A percentile compares a stretch with the other conserved stretches of the same genome.
Evolutionary conservation across 2,888 invertebrate species (phyloP).

Genomic region (Torymus aiolomorphi): DNA sequence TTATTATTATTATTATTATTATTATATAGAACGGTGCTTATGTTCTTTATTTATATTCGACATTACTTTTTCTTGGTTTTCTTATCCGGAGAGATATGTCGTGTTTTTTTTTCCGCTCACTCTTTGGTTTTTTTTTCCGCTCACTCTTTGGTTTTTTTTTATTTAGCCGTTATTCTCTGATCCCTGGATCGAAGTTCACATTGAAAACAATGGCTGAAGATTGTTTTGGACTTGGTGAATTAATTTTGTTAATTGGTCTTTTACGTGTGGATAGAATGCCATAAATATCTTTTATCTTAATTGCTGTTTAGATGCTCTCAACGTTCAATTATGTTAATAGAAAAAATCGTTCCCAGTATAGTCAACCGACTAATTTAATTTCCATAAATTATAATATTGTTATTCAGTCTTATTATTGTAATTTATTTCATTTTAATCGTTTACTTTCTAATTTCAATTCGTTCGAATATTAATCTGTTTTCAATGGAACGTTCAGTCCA

Average conservation of each 20-base stretch:
- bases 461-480: conserved; percentile 7
- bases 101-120: conserved; percentile 29
- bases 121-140: conserved; percentile 22
- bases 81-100: conserved; percentile 22
- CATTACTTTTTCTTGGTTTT: conserved; percentile 10
- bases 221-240: not conserved
- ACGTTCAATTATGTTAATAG: too few relatives aligned
- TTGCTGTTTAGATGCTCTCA: too few relatives aligned
- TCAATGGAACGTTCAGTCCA: conserved; percentile 33
- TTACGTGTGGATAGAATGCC: too few relatives aligned
- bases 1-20: conserved; percentile 38
- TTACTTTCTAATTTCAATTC: too few relatives aligned
- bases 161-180: conserved; percentile 32
- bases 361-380: too few relatives aligned
- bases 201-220: conserved; percentile 26
- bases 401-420: too few relatives aligned
- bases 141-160: conserved; percentile 6
- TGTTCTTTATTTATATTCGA: conserved; percentile 18
- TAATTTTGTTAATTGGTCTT: too few relatives aligned
- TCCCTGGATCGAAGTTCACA: conserved; percentile 43
- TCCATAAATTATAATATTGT: too few relatives aligned
- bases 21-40: conserved; percentile 49
- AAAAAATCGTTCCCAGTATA: too few relatives aligned
- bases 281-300: too few relatives aligned
- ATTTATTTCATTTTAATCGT: too few relatives aligned